These are phyloP conservation scores for Cataglyphis livida DNA, from an alignment of 2,888 invertebrate genomes.

Conservation along the genomic window DNA sequence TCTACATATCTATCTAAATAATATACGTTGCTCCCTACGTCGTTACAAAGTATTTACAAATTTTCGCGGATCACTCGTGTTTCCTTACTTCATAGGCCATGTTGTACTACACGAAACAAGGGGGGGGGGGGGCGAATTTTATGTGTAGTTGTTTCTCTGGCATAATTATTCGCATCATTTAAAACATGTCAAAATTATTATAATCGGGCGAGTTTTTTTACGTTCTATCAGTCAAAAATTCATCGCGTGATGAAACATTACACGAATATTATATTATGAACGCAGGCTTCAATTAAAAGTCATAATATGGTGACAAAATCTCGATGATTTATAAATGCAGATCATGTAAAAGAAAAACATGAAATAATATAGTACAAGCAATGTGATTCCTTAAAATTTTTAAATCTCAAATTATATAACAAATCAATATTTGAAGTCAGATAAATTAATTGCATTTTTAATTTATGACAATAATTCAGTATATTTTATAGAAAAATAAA, in stretches of 20 bases:
- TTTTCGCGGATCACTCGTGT: constrained; percentile 3
- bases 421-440: no score
- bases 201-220: constrained; percentile 20
- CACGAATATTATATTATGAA: neutral
- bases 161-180: neutral
- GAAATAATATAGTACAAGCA: neutral
- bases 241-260: neutral
- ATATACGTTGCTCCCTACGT: constrained; percentile 58
- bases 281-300: no score
- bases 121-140: neutral
- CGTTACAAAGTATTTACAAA: constrained; percentile 63
- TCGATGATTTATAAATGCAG: no score
- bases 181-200: neutral
- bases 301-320: no score
- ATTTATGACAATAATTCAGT: neutral
- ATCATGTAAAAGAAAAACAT: no score
- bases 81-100: constrained; percentile 39
- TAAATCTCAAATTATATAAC: neutral
- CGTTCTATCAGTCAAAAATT: constrained; percentile 25
- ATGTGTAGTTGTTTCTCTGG: neutral
- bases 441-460: neutral
- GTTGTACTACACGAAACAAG: constrained; percentile 23
- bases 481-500: neutral
- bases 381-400: neutral
- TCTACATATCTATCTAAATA: constrained; percentile 40